Evolutionary conservation across 1,140 invertebrate genomes (phyloP).

Genomic region (Chlorops oryzae): DNA sequence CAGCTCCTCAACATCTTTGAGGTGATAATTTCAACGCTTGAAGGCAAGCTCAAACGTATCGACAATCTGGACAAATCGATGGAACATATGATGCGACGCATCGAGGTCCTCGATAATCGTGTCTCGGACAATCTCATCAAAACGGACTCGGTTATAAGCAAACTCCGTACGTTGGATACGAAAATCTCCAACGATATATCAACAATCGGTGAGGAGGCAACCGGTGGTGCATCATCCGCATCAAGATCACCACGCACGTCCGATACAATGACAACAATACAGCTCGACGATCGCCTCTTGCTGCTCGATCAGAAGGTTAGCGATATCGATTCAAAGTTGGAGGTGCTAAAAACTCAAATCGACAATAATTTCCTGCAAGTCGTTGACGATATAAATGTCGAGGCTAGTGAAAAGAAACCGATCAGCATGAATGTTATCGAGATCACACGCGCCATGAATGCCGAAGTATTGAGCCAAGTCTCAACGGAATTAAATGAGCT

Average conservation of each 20-base stretch:
- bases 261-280: slow-evolving; percentile 28
- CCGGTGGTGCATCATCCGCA: slow-evolving; percentile 22
- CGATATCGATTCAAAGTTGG: slow-evolving; percentile 71
- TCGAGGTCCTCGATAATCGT: slow-evolving; percentile 70
- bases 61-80: slow-evolving; percentile 81
- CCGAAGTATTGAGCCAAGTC: slow-evolving; percentile 68
- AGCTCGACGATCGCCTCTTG: slow-evolving; percentile 58
- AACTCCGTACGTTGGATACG: slow-evolving; percentile 63
- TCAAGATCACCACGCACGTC: slow-evolving; percentile 19
- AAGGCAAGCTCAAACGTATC: slow-evolving; percentile 77
- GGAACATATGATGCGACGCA: slow-evolving; percentile 73
- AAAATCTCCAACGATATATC: slow-evolving; percentile 58
- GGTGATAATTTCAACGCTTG: slow-evolving; percentile 77
- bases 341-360: slow-evolving; percentile 70
- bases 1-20: slow-evolving; percentile 84
- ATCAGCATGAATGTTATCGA: slow-evolving; percentile 72
- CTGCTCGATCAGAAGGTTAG: slow-evolving; percentile 74
- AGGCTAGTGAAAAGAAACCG: slow-evolving; percentile 77
- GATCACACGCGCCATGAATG: slow-evolving; percentile 69
- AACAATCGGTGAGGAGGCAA: slow-evolving; percentile 3
- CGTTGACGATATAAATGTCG: slow-evolving; percentile 75
- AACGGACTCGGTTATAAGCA: slow-evolving; percentile 71
- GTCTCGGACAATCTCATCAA: slow-evolving; percentile 78
- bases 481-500: slow-evolving; percentile 69
- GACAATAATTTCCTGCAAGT: slow-evolving; percentile 72